Percentiles rank a stretch among this genome's conserved stretches.
Conservation (phyloP, 2,888 invertebrate species). For the Aphrophora alni region DNA sequence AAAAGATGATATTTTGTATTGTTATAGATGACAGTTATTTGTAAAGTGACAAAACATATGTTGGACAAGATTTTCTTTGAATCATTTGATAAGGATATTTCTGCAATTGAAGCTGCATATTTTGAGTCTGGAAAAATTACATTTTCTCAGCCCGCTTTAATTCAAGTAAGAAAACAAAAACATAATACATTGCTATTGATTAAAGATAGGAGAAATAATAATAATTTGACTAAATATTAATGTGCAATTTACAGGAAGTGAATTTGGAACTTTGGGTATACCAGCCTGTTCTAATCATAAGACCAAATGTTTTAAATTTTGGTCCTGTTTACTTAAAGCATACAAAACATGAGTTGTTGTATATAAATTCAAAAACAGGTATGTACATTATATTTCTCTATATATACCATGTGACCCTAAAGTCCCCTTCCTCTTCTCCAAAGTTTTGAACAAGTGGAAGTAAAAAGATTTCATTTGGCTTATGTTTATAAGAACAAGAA, state of each 20-base stretch:
- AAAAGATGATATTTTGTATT: too few species aligned
- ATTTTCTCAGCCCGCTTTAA: not conserved
- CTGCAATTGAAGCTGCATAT: not conserved
- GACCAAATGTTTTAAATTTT: not conserved
- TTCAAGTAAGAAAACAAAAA: not conserved
- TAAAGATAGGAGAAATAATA: too few species aligned
- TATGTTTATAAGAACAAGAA: too few species aligned
- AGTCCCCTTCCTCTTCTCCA: too few species aligned
- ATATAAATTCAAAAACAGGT: not conserved
- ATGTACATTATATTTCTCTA: not conserved
- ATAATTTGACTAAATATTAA: not conserved
- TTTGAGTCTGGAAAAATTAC: not conserved
- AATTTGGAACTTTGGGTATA: not conserved
- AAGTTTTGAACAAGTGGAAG: too few species aligned
- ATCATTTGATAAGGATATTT: too few species aligned
- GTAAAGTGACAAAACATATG: not conserved
- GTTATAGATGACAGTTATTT: not conserved
- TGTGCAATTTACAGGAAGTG: not conserved
- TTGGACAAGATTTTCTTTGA: not conserved
- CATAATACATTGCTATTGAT: too few species aligned
- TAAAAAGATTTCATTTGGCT: too few species aligned
- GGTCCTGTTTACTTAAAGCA: not conserved
- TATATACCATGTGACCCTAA: too few species aligned
- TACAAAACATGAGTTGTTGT: not conserved
- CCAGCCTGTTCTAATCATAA: not conserved